Conservation (phyloP, 1,140 invertebrate species). For the Chelonus insularis region DNA sequence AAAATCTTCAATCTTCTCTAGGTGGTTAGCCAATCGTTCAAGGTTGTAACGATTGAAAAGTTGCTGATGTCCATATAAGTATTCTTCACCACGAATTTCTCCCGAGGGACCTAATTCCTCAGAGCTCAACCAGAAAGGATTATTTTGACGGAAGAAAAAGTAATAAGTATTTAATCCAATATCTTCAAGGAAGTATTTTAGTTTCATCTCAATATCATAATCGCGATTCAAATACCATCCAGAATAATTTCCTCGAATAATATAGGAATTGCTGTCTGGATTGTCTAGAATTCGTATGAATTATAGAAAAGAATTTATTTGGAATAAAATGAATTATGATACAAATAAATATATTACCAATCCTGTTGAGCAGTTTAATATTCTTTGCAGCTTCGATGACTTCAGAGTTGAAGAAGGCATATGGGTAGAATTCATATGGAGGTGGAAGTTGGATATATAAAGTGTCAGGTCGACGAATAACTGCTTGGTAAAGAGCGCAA, state of each 20-base stretch:
- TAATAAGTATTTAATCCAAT: conserved; percentile 69
- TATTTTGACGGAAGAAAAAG: conserved; percentile 66
- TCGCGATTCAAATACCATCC: conserved; percentile 57
- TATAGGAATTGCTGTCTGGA: conserved; percentile 29
- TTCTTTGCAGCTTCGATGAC: conserved; percentile 65
- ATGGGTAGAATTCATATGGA: conserved; percentile 71
- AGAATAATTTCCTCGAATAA: conserved; percentile 61
- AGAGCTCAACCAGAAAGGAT: conserved; percentile 66
- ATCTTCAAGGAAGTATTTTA: conserved; percentile 74
- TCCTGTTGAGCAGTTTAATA: conserved; percentile 61
- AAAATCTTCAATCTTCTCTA: conserved; percentile 65
- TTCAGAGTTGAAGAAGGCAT: conserved; percentile 65
- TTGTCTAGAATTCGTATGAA: conserved; percentile 58
- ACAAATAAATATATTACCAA: not conserved
- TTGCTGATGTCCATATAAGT: conserved; percentile 66
- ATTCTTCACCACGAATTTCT: conserved; percentile 67
- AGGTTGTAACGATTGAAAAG: conserved; percentile 68
- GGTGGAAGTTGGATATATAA: conserved; percentile 65
- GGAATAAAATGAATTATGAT: too few relatives aligned
- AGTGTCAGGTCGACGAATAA: conserved; percentile 66
- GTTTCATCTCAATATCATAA: conserved; percentile 57
- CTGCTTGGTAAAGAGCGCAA: conserved; percentile 64
- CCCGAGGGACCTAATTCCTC: conserved; percentile 57
- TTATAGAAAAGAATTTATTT: too few relatives aligned
- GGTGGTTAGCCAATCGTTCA: conserved; percentile 68